A percentile compares a stretch with the other conserved stretches of the same genome.
These are phyloP conservation scores for Monopis laevigella DNA, from an alignment of 2,888 invertebrate genomes.

Conservation along the genomic window DNA sequence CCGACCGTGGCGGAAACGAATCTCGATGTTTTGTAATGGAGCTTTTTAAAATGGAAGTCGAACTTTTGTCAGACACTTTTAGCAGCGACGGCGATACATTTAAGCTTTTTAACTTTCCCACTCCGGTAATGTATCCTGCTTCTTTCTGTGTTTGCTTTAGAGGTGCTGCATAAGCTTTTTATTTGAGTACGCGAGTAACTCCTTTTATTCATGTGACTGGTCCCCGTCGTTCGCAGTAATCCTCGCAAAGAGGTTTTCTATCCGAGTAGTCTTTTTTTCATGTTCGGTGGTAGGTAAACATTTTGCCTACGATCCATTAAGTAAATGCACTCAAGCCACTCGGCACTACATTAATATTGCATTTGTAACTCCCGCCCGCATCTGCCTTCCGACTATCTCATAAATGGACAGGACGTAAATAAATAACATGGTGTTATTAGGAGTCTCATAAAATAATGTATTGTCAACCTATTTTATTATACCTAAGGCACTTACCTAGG, in stretches of 20 bases:
- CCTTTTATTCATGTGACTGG: conserved; percentile 45
- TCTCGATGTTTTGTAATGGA: conserved; percentile 68
- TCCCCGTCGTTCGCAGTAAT: conserved; percentile 45
- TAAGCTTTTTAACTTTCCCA: conserved; percentile 69
- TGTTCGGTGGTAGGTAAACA: conserved; percentile 51
- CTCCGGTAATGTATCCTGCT: conserved; percentile 65
- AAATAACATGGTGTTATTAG: too few relatives aligned
- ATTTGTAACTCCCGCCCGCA: conserved; percentile 45
- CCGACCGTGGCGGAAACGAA: conserved; percentile 59
- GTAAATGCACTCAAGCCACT: conserved; percentile 59
- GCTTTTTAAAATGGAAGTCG: conserved; percentile 68
- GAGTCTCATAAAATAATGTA: too few relatives aligned
- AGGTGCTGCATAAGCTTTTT: conserved; percentile 46
- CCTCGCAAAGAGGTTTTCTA: conserved; percentile 43
- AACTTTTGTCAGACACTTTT: conserved; percentile 69
- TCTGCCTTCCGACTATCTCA: conserved; percentile 27
- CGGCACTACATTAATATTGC: conserved; percentile 71
- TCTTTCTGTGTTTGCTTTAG: conserved; percentile 39
- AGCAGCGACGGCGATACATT: conserved; percentile 66
- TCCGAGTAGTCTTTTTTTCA: conserved; percentile 40
- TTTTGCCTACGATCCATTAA: conserved; percentile 62
- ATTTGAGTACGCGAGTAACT: conserved; percentile 41
- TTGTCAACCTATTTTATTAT: too few relatives aligned
- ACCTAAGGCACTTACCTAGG: too few relatives aligned
- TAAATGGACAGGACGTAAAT: conserved; percentile 27